Evolutionary conservation across 1,140 invertebrate genomes (phyloP).

Genomic region (Onthophagus taurus): DNA sequence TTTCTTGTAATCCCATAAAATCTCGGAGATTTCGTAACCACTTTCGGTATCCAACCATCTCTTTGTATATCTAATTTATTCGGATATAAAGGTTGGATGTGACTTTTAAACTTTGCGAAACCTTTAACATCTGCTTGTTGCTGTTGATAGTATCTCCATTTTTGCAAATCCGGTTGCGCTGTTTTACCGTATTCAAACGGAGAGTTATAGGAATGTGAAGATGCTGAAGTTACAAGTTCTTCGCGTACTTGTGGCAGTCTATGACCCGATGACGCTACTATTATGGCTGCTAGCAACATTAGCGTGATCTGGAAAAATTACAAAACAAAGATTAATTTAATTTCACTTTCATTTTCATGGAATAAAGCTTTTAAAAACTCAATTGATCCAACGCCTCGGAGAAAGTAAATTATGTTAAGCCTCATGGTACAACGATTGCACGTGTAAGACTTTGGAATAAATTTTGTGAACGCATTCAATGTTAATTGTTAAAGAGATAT

Average conservation of each 20-base stretch:
- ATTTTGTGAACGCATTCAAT: too few species aligned
- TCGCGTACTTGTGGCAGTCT: not conserved
- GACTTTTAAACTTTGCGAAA: not conserved
- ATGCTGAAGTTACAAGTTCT: not conserved
- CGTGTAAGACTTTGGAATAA: too few species aligned
- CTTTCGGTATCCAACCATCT: not conserved
- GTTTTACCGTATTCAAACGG: constrained; percentile 23
- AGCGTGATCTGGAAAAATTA: too few species aligned
- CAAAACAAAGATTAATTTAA: too few species aligned
- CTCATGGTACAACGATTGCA: too few species aligned
- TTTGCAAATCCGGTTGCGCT: constrained; percentile 23
- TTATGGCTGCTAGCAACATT: too few species aligned
- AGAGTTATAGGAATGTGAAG: constrained; percentile 3
- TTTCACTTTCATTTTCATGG: too few species aligned
- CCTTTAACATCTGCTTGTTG: constrained; percentile 18
- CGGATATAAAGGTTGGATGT: not conserved
- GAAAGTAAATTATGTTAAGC: too few species aligned
- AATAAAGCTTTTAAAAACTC: too few species aligned
- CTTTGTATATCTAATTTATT: not conserved
- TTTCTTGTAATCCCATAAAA: not conserved
- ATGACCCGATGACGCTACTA: too few species aligned
- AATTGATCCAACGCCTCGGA: too few species aligned
- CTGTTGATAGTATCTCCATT: constrained; percentile 21
- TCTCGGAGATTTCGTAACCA: not conserved
- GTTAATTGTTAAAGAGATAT: too few species aligned